Base-by-base conservation (phyloP, 1,140 invertebrate genomes). In the Zelostemma sp. region DNA sequence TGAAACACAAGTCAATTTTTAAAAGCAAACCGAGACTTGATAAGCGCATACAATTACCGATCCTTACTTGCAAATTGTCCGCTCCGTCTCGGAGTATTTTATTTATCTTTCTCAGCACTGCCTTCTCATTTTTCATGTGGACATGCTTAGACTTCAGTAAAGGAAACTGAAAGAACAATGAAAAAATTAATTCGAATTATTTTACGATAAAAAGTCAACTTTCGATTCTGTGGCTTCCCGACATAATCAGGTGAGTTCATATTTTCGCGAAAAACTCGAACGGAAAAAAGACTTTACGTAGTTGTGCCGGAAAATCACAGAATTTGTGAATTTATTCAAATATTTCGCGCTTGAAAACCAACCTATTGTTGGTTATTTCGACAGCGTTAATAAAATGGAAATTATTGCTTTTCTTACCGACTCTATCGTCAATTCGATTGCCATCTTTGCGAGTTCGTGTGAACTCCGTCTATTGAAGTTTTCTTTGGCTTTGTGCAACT, bases 11-110 rank as follows among this genome's bases (percentile, higher is more conserved):
- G 15, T 5, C 41, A 49, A 43, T 63, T 50, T 4, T 56, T 41
- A 43, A 61, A 19, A n/a, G 41, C 1, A 35, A n/a, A 6, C 33
- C 15, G 11, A 49, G 16, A 45, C 6, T 8, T 6, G 25, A 48
- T 19, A 38, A 61, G 31, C 58, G 12, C n/a, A 45, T 48, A 54
- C 1, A 48, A n/a, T 12, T 12, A 64, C 63, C 31, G 17, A 17
- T 51, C 12, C 66, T 63, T 69, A 91, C 88, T 86, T 96, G 90
- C 46, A 95, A 81, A 68, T 91, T 91, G 5, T 88, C 83, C 16
- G 86, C 81, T 2, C 93, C 93, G 71, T 89, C 92, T 38, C 82
- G 48, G 1, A 91, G 86, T 19, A 95, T 88, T 76, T 88, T 87
- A 60, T 90, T 88, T 16, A 96, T 86, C 71, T 89, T 89, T 46